Evolutionary conservation across 2,888 invertebrate genomes (phyloP), one percentile per base, ranked within the genome.

Genomic region (Pollenia angustigena): DNA sequence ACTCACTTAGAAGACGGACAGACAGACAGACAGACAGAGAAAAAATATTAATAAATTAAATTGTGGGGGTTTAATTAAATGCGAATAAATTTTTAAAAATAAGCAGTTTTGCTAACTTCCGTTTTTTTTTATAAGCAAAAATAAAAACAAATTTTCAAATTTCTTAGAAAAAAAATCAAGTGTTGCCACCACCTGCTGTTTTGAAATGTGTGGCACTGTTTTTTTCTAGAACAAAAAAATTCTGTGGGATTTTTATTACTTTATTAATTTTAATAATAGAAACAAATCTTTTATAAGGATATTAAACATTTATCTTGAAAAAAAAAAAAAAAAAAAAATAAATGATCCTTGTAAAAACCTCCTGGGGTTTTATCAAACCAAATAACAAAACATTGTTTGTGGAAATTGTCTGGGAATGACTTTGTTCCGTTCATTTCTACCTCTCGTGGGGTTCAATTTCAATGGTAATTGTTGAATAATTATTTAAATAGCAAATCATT

Each of bases 401-500:
- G 12, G 11, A 48, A 32, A n/a, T 48, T 40, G 3, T 46, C 14
- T 10, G 44, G 0, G 1, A n/a, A 32, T 48, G 23, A 32, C n/a
- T 60, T 18, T 54, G 40, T 23, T n/a, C 11, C 18, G 3, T 52
- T 56, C 40, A 18, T 72, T 23, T 23, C 14, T 42, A 10, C 1
- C 11, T 60, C 52, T 23, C 12, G 56, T n/a, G 12, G 16, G 10
- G 60, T 71, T 54, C 44, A 23, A 23, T 44, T 78, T 54, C 64
- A 18, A 14, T n/a, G 44, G 32, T 60, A 74, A 79, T 68, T 84
- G 56, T 66, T 72, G 78, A 56, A 78, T 72, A 66, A 52, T 78
- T 66, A 50, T 46, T 56, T 42, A 75, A 80, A 80, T 80, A 69
- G 54, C 69, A 56, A 58, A 69, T 69, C 46, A 85, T 80, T 80